Base-by-base conservation (phyloP, 2,113 vertebrate genomes). In the Columba livia region DNA sequence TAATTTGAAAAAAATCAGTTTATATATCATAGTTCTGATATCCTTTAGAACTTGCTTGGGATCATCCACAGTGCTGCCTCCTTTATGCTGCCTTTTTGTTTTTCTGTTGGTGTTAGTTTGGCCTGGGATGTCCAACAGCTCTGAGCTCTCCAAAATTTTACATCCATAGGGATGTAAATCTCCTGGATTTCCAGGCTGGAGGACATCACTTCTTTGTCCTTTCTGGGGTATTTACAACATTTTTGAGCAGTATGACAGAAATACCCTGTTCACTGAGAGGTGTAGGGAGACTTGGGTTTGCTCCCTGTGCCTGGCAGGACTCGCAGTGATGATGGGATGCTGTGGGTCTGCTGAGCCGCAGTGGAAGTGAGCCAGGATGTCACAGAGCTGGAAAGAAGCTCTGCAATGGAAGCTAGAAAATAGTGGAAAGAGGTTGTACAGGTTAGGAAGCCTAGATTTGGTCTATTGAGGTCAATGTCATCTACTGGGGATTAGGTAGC, bases 1-100 rank as follows among this genome's bases (percentile, higher is more conserved):
- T 58, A 53, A 56, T n/a, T 56, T 38, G 66, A 90, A 90, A 95
- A 95, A 36, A 96, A 92, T 93, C 81, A 81, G 48, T 94, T 90
- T 93, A 34, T 61, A 11, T n/a, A 44, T 8, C 14, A 50, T n/a
- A 85, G 36, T 12, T 15, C 12, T 62, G 29, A 34, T 62, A 24
- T 25, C 32, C 18, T 36, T 90, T 38, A 65, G 70, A 96, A 61
- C 4, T 29, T 57, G 20, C 54, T 70, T 87, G 77, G 57, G 38
- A 44, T 57, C 40, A 38, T 79, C 47, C 32, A 50, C 24, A 40
- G 65, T 6, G 28, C 34, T 57, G 29, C 64, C 61, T 73, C 47
- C 36, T 80, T 87, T 44, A 32, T 2, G 12, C 23, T 62, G 71
- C 15, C 28, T 25, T 23, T 64, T 51, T 70, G n/a, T 21, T 72